Conservation (phyloP, 2,888 invertebrate genomes). For the Adela reaumurella region DNA sequence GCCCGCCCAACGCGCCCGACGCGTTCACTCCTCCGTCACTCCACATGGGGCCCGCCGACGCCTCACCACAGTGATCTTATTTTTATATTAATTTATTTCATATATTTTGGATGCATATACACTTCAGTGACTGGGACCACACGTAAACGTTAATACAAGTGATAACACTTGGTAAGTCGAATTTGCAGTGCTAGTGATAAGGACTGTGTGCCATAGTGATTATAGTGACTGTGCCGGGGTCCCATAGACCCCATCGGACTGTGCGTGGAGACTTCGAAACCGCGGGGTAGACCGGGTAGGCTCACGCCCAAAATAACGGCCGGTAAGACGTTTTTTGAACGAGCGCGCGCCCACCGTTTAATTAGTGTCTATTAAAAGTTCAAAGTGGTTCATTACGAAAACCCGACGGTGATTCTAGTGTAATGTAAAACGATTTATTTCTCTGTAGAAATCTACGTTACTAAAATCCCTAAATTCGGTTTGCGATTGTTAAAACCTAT, state of each 20-base stretch:
- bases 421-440: no score
- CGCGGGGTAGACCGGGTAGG: background rate
- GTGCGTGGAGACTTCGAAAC: no score
- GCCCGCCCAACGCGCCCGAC: conserved; percentile 45
- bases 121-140: background rate
- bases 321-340: background rate
- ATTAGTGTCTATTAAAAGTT: background rate
- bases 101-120: background rate
- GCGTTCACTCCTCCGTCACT: conserved; percentile 30
- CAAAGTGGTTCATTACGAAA: background rate
- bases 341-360: background rate
- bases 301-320: background rate
- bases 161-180: background rate
- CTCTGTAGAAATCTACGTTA: no score
- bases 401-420: no score
- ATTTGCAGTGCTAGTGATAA: background rate
- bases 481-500: no score
- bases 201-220: background rate
- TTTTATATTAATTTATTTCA: background rate
- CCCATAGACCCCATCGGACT: no score
- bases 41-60: conserved; percentile 54
- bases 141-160: background rate
- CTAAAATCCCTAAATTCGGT: no score
- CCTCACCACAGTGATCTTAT: conserved; percentile 32
- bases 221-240: no score